A percentile compares a stretch with the other conserved stretches of the same genome.
Conservation (phyloP, 2,797 vertebrate species). For the Ficedula albicollis region DNA sequence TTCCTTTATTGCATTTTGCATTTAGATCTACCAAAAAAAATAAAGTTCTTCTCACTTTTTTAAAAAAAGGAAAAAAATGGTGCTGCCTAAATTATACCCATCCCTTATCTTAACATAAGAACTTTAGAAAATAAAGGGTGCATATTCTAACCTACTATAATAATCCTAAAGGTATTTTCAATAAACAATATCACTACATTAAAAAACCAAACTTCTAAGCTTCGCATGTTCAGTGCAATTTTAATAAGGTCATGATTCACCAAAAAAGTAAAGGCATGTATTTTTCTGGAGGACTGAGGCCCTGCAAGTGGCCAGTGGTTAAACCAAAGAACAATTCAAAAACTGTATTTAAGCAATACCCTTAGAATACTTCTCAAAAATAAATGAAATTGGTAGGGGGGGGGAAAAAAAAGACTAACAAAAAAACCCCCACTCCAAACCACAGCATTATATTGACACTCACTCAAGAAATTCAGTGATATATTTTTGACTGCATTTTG, state of each 20-base stretch:
- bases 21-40: not conserved
- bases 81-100: not conserved
- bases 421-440: rapidly evolving
- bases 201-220: not conserved
- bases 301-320: not conserved
- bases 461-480: slow-evolving; percentile 98
- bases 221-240: not conserved
- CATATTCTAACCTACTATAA: not conserved
- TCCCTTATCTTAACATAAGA: not conserved
- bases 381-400: not conserved
- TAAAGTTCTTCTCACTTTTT: not conserved
- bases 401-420: rapidly evolving
- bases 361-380: not conserved
- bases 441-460: slow-evolving; percentile 58
- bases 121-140: not conserved
- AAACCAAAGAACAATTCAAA: not conserved
- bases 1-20: not conserved
- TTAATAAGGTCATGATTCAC: not conserved
- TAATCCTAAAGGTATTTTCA: not conserved
- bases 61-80: not conserved
- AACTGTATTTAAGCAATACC: not conserved
- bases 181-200: not conserved
- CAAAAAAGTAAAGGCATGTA: not conserved
- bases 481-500: slow-evolving; percentile 97
- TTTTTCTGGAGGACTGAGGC: not conserved